Percentiles rank a stretch among this genome's conserved stretches.
phyloP scores from a whole-genome alignment of 1,140 invertebrate genomes.

The Heliconius melpomene region DNA sequence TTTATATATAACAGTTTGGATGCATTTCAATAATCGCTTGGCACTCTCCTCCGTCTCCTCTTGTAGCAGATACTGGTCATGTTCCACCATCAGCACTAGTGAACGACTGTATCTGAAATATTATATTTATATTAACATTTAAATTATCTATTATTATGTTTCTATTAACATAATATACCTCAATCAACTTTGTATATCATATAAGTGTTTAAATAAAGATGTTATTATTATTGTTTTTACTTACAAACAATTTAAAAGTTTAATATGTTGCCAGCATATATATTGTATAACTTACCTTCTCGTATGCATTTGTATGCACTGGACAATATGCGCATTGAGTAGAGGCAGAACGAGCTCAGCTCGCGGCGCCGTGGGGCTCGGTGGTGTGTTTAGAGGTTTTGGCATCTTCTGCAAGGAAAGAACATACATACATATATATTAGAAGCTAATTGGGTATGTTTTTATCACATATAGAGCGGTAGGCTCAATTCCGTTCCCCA shows the following conservation, averaged over 20 bases:
- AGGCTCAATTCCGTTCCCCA: background rate
- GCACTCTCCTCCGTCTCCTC: conserved; percentile 65
- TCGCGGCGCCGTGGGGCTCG: conserved; percentile 57
- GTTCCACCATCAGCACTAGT: conserved; percentile 57
- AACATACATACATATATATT: background rate
- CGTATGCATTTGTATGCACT: conserved; percentile 69
- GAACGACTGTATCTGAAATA: conserved; percentile 54
- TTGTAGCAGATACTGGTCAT: conserved; percentile 71
- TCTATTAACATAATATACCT: no score
- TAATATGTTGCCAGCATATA: background rate
- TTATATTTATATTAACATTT: background rate
- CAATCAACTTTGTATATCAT: no score
- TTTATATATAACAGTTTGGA: conserved; percentile 64
- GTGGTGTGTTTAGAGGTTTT: conserved; percentile 57
- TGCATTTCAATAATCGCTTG: conserved; percentile 54
- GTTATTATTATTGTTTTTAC: no score
- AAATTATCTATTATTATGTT: no score
- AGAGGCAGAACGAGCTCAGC: conserved; percentile 64
- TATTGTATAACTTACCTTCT: conserved; percentile 53
- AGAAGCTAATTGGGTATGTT: no score
- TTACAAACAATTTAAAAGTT: no score
- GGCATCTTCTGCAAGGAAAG: conserved; percentile 50
- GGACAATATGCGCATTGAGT: conserved; percentile 60
- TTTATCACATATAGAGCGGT: background rate
- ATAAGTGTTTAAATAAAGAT: no score